A percentile compares a stretch with the other conserved stretches of the same genome.
Conservation (phyloP, 1,140 invertebrate species). For the Dolichoris vasculosae region DNA sequence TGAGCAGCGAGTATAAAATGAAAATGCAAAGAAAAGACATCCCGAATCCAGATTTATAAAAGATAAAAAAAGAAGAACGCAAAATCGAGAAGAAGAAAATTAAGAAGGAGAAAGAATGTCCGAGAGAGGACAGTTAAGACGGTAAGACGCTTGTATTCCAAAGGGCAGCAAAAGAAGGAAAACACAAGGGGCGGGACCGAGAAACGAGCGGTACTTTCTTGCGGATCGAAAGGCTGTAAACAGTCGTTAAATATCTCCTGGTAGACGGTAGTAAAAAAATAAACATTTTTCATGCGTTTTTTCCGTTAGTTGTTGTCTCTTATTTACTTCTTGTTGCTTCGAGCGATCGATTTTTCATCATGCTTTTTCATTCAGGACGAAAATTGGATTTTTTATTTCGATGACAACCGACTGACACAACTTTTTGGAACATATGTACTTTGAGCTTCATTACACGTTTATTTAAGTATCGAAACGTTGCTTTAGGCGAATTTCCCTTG, state of each 20-base stretch:
- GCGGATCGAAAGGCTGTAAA: constrained; percentile 34
- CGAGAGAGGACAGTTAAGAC: neutral
- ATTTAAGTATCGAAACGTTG: no score
- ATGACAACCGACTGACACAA: neutral
- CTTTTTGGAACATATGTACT: no score
- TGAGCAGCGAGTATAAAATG: neutral
- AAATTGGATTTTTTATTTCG: neutral
- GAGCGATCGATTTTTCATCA: neutral
- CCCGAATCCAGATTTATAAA: neutral
- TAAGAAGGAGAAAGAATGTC: neutral
- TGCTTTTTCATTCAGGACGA: no score
- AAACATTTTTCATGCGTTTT: constrained; percentile 27
- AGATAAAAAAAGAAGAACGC: neutral
- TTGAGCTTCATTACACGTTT: no score
- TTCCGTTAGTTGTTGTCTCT: neutral
- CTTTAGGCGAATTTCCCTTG: no score
- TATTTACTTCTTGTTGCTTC: neutral
- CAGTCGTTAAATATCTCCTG: constrained; percentile 39
- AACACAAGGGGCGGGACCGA: neutral
- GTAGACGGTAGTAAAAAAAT: constrained; percentile 26
- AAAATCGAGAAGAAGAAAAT: neutral
- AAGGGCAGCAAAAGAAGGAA: constrained; percentile 17
- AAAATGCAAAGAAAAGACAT: neutral
- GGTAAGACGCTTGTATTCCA: neutral
- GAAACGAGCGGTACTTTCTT: neutral